Conservation (phyloP, 1,140 invertebrate genomes). For the Lasioglossum baleicum region DNA sequence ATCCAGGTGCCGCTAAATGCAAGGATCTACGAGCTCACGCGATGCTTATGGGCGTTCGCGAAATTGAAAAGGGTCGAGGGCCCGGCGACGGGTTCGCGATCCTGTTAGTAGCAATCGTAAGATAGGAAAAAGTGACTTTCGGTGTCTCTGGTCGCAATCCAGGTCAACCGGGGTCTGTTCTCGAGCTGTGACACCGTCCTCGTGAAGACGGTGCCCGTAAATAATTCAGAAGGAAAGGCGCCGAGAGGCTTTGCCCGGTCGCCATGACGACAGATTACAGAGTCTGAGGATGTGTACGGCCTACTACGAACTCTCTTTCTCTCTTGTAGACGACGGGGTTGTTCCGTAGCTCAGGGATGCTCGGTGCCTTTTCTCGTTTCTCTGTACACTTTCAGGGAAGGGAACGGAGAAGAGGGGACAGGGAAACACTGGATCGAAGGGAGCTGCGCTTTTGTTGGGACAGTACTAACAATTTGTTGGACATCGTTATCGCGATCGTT, state of each 20-base stretch:
- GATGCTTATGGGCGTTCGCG: slow-evolving; percentile 17
- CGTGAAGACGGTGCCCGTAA: slow-evolving; percentile 61
- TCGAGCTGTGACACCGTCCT: slow-evolving; percentile 56
- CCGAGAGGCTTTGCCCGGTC: slow-evolving; percentile 58
- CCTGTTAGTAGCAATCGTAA: slow-evolving; percentile 40
- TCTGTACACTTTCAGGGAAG: slow-evolving; percentile 16
- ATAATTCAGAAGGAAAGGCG: slow-evolving; percentile 68
- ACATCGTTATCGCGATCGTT: slow-evolving; percentile 13
- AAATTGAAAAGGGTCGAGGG: slow-evolving; percentile 40
- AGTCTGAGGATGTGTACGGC: slow-evolving; percentile 56
- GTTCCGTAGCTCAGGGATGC: slow-evolving; percentile 15
- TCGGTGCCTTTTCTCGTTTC: slow-evolving; percentile 29
- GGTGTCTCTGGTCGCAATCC: slow-evolving; percentile 61
- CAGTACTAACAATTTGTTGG: slow-evolving; percentile 9
- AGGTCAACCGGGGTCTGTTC: slow-evolving; percentile 60
- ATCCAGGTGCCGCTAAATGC: not conserved
- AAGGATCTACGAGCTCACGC: not conserved
- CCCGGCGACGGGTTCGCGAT: not conserved
- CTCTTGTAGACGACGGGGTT: slow-evolving; percentile 25
- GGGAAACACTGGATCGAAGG: not conserved
- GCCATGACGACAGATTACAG: slow-evolving; percentile 69
- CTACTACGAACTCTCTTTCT: slow-evolving; percentile 43
- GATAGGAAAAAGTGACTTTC: slow-evolving; percentile 48
- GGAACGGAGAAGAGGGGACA: not conserved
- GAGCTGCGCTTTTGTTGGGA: slow-evolving; percentile 3